Conservation (phyloP, 2,888 invertebrate species). For the Drosophila subquinaria region DNA sequence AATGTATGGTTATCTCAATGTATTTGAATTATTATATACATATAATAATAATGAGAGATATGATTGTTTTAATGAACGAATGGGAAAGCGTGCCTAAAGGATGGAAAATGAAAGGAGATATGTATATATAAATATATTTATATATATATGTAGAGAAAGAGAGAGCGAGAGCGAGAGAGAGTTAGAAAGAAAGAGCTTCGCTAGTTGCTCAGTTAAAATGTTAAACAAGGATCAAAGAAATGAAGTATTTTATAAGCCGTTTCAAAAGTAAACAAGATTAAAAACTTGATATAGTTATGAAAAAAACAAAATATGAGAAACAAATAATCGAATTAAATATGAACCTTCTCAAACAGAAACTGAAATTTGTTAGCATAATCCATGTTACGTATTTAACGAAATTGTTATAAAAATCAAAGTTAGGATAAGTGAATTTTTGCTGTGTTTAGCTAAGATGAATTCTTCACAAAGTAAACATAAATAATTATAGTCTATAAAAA, state of each 20-base stretch:
- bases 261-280: neutral
- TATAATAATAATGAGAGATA: slow-evolving; percentile 19
- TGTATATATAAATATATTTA: too few species aligned
- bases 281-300: neutral
- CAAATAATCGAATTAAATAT: slow-evolving; percentile 25
- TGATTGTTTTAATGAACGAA: slow-evolving; percentile 11
- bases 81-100: slow-evolving; percentile 24
- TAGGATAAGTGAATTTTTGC: slow-evolving; percentile 25
- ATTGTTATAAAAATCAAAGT: slow-evolving; percentile 23
- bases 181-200: slow-evolving; percentile 1
- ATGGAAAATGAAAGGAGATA: neutral
- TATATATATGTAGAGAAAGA: slow-evolving; percentile 1
- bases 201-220: slow-evolving; percentile 14
- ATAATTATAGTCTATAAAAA: neutral
- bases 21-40: slow-evolving; percentile 22
- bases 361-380: slow-evolving; percentile 29
- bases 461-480: slow-evolving; percentile 6
- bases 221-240: slow-evolving; percentile 2
- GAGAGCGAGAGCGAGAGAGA: neutral
- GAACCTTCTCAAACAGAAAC: slow-evolving; percentile 8
- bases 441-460: slow-evolving; percentile 20
- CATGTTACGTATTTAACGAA: slow-evolving; percentile 34
- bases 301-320: neutral
- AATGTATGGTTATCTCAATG: slow-evolving; percentile 22
- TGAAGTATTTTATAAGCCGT: slow-evolving; percentile 14